Conservation (phyloP, 2,888 invertebrate genomes). For the Chrysomela aeneicollis region DNA sequence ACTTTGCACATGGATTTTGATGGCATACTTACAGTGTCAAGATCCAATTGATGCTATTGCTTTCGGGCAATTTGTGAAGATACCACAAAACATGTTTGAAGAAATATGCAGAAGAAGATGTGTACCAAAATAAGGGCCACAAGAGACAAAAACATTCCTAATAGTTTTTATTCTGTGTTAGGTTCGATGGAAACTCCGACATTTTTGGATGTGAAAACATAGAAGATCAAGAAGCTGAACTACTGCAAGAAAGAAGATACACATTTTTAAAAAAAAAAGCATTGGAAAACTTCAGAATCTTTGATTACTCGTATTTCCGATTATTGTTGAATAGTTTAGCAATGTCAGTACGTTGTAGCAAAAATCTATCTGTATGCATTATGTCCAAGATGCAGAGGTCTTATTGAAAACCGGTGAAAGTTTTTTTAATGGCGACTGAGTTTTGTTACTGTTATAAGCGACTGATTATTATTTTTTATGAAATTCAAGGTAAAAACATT, state of each 20-base stretch:
- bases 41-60: neutral
- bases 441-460: too few relatives aligned
- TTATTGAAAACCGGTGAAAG: too few relatives aligned
- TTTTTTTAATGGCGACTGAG: too few relatives aligned
- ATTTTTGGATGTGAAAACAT: neutral
- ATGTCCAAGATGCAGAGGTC: too few relatives aligned
- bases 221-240: constrained; percentile 15
- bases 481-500: too few relatives aligned
- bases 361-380: too few relatives aligned
- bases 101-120: neutral
- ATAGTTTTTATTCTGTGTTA: constrained; percentile 22
- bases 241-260: constrained; percentile 1
- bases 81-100: neutral
- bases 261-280: neutral
- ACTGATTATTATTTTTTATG: too few relatives aligned
- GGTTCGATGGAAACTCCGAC: constrained; percentile 13
- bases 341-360: too few relatives aligned
- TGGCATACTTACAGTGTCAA: neutral
- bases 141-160: constrained; percentile 5
- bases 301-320: too few relatives aligned
- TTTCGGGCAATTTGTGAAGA: neutral
- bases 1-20: neutral
- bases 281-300: neutral
- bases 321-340: too few relatives aligned
- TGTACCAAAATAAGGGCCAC: neutral